Evolutionary conservation across 2,888 invertebrate species (phyloP).

Genomic region (Noctuana brunneofusca): DNA sequence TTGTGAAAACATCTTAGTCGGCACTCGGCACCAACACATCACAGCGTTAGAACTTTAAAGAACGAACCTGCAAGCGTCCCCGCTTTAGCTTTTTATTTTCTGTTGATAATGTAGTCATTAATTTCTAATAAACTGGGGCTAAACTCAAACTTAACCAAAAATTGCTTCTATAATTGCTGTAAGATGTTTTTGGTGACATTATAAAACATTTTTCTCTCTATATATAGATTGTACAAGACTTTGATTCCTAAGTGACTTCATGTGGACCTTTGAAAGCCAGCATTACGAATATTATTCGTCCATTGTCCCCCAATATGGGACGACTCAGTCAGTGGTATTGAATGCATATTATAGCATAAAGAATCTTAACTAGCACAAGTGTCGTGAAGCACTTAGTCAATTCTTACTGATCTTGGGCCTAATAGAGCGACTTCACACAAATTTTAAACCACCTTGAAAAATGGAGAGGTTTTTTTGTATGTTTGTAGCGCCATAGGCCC

Average conservation of each 20-base stretch:
- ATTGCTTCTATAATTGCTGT: too few relatives aligned
- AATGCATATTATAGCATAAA: slow-evolving; percentile 57
- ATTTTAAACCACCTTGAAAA: background rate
- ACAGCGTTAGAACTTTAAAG: too few relatives aligned
- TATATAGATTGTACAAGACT: background rate
- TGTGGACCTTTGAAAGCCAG: slow-evolving; percentile 10
- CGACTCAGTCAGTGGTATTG: slow-evolving; percentile 47
- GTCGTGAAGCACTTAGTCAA: slow-evolving; percentile 35
- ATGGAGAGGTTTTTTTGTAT: too few relatives aligned
- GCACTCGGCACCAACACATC: too few relatives aligned
- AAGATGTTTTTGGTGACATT: background rate
- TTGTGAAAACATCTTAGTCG: too few relatives aligned
- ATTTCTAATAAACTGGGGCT: too few relatives aligned
- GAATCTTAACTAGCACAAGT: slow-evolving; percentile 44
- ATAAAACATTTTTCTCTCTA: background rate
- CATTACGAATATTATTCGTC: slow-evolving; percentile 48
- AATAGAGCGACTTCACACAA: slow-evolving; percentile 10
- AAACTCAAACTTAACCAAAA: too few relatives aligned
- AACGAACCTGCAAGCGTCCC: too few relatives aligned
- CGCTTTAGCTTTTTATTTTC: too few relatives aligned
- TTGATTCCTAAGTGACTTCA: background rate
- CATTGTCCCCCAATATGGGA: slow-evolving; percentile 75
- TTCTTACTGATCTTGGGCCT: slow-evolving; percentile 26
- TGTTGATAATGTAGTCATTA: too few relatives aligned
- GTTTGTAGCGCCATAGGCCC: too few relatives aligned